A percentile compares a stretch with the other conserved stretches of the same genome.
Evolutionary conservation across 2,797 vertebrate genomes (phyloP).

Genomic region (Mus minutoides): DNA sequence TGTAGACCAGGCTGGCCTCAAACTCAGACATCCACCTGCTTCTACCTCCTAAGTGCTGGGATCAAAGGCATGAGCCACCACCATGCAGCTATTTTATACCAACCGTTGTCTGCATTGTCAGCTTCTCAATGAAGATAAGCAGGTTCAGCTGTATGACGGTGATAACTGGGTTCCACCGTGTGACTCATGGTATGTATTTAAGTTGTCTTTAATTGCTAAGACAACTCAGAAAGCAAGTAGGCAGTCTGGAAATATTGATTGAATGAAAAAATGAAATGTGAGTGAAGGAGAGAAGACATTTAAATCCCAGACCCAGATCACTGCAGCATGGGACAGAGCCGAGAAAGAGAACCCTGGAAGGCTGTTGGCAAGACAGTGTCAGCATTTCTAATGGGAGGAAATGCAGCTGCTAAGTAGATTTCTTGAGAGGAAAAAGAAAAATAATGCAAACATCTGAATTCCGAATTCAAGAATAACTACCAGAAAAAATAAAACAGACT

Average conservation of each 20-base stretch:
- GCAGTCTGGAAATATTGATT: constrained; percentile 8
- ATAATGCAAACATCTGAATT: not conserved
- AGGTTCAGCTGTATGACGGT: not conserved
- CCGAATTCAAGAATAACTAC: constrained; percentile 30
- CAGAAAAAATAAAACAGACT: constrained; percentile 16
- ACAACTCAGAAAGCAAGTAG: not conserved
- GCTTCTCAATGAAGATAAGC: not conserved
- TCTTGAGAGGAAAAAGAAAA: constrained; percentile 10
- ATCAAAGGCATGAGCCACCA: not conserved
- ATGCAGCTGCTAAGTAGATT: not conserved
- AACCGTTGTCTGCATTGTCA: not conserved
- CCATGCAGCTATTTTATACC: not conserved
- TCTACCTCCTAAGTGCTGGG: not conserved
- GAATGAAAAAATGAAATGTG: not conserved
- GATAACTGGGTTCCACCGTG: not conserved
- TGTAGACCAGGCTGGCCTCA: not conserved
- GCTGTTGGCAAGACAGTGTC: too few relatives aligned
- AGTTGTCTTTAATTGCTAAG: constrained; percentile 23
- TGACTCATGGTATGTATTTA: not conserved
- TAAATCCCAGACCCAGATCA: not conserved
- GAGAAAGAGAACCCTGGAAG: not conserved
- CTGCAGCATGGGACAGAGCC: not conserved
- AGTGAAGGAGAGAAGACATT: not conserved
- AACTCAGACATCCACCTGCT: not conserved
- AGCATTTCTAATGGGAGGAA: not conserved